phyloP scores from a whole-genome alignment of 1,140 invertebrate genomes.

The Nasonia longicornis region DNA sequence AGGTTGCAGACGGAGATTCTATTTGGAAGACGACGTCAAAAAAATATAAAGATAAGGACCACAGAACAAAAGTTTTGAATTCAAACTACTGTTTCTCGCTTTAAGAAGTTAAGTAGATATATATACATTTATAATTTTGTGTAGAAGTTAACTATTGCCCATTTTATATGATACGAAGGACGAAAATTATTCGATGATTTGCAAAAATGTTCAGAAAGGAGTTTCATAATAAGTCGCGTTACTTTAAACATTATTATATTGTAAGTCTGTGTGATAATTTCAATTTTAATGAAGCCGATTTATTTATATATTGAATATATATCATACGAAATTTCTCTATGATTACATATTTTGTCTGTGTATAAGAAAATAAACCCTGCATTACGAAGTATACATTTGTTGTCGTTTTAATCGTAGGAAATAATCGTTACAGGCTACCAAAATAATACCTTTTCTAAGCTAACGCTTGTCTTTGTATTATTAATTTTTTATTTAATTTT shows the following conservation, averaged over 20 bases:
- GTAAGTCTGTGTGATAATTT: too few species aligned
- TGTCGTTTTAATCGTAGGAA: background rate
- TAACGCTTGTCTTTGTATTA: too few species aligned
- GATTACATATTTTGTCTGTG: background rate
- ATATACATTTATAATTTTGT: background rate
- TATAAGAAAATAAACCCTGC: constrained; percentile 15
- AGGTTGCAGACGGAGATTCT: background rate
- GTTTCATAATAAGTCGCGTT: too few species aligned
- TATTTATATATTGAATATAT: background rate
- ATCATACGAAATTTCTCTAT: background rate
- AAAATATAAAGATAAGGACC: background rate
- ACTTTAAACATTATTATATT: too few species aligned
- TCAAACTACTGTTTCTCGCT: background rate
- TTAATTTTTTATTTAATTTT: constrained; percentile 5
- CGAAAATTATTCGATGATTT: background rate
- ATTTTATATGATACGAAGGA: background rate
- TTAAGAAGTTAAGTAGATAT: background rate
- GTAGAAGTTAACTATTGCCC: background rate
- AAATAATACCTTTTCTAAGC: too few species aligned
- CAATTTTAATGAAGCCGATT: background rate
- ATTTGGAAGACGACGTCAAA: background rate
- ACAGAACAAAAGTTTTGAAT: background rate
- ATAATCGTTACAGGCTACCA: too few species aligned
- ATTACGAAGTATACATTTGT: constrained; percentile 12
- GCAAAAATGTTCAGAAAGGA: background rate